Base-by-base conservation (phyloP, 2,888 invertebrate genomes). In the Coronaproctus castanopsis region DNA sequence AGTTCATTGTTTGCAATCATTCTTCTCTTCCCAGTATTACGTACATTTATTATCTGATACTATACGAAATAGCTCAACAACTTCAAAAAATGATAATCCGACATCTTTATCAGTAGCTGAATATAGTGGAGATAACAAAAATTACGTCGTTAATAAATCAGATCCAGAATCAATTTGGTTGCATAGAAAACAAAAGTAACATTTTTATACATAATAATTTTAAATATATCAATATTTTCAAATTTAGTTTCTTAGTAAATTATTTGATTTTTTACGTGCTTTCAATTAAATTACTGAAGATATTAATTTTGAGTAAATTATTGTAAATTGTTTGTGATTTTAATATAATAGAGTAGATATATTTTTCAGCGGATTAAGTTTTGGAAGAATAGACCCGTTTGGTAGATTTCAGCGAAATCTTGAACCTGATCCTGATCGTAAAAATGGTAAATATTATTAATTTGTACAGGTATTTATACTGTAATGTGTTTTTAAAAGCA, bases 341-440 rank as follows among this genome's bases (percentile, higher is more conserved):
- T 36, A 8, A 36, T 8, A 36, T 36, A 36, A 36, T 36, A 36
- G 36, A 8, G 10, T 51, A 2, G 3, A 5, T 23, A 19, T 52
- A 54, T 5, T 36, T 36, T 36, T 59, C 66, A 77, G 79, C 65
- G 83, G 85, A 56, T 76, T 95, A 66, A 86, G 83, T 69, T 82
- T 95, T 66, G 93, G 93, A 19, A 80, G 85, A 68, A 82, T 95
- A 24, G 89, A 88, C 68, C 82, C 84, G 65, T 75, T 92, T 67
- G 95, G 95, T 2, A 82, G 91, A 70, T 93, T 90, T 74, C 85
- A 90, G 72, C 86, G 91, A 14, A 88, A 89, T 72, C 87, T 92
- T 70, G 90, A 90, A 69, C 82, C 82, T 24, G 82, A 83, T 69
- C 83, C 83, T 57, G 81, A 75, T 65, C 73, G 73, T 64, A 77